A percentile compares a stretch with the other conserved stretches of the same genome.
Evolutionary conservation across 2,113 vertebrate genomes (phyloP).

Genomic region (Rhynchopsitta pachyrhyncha): DNA sequence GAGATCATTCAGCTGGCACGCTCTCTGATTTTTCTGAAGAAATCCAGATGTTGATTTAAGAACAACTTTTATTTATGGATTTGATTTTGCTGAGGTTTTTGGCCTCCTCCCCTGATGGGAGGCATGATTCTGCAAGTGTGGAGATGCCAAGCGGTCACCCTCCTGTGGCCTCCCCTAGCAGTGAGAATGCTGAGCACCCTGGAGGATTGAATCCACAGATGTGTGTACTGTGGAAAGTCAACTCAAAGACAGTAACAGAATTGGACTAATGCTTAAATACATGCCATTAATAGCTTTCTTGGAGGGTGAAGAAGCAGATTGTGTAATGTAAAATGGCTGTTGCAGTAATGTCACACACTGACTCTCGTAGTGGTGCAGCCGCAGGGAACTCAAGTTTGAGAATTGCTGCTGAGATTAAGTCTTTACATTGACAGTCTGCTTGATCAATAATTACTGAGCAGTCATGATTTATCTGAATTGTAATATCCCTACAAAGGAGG

Average conservation of each 20-base stretch:
- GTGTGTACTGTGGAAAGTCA: background rate
- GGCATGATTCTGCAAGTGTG: background rate
- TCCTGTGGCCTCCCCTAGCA: background rate
- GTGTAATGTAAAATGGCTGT: background rate
- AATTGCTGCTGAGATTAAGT: background rate
- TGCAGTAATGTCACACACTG: background rate
- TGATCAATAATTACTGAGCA: slow-evolving; percentile 9
- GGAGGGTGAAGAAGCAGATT: background rate
- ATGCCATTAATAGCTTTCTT: background rate
- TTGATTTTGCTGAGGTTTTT: slow-evolving; percentile 19
- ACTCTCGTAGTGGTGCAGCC: background rate
- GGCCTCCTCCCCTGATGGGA: background rate
- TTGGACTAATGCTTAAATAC: background rate
- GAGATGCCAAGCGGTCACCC: background rate
- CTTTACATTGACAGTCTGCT: background rate
- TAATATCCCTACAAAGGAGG: background rate
- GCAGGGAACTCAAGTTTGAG: background rate
- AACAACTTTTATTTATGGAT: slow-evolving; percentile 22
- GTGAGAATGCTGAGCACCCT: background rate
- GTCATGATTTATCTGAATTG: slow-evolving; percentile 22
- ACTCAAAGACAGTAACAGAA: background rate
- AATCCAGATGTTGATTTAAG: slow-evolving; percentile 48
- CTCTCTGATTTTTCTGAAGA: background rate
- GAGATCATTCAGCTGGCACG: background rate
- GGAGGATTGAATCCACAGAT: background rate